phyloP scores from a whole-genome alignment of 2,113 vertebrate genomes.

The Sinocyclocheilus anophthalmus region DNA sequence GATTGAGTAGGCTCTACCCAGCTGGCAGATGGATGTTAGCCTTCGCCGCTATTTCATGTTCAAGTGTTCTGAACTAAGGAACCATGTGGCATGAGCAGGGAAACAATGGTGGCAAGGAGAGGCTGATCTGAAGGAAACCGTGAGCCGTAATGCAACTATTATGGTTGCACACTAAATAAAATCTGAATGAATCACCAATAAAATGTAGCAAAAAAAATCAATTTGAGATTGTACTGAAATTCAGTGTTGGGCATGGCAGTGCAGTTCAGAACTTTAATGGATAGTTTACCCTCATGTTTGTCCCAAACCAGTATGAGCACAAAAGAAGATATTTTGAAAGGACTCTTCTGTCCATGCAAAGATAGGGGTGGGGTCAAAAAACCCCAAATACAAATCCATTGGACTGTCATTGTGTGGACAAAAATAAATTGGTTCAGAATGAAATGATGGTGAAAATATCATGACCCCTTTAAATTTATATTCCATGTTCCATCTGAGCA shows the following conservation, averaged over 20 bases:
- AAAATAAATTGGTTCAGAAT: no score
- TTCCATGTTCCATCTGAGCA: neutral
- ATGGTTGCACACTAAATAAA: neutral
- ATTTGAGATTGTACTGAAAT: no score
- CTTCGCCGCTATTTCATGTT: conserved; percentile 76
- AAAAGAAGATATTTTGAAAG: no score
- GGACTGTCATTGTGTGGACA: no score
- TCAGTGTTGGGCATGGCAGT: no score
- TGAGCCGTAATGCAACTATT: conserved; percentile 73
- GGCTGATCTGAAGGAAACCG: conserved; percentile 26
- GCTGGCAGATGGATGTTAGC: conserved; percentile 83
- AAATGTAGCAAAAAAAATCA: neutral
- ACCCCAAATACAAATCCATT: no score
- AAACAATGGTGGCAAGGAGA: conserved; percentile 7
- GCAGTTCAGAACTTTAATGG: no score
- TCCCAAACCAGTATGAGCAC: no score
- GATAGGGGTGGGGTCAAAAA: no score
- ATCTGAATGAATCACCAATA: neutral
- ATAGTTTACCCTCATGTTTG: no score
- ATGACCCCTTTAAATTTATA: neutral
- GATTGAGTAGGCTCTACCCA: conserved; percentile 57
- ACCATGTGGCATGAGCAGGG: conserved; percentile 11
- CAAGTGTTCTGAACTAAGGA: conserved; percentile 59
- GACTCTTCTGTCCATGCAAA: no score
- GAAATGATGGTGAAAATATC: no score